Conservation (phyloP, 23 tunicate genomes). For the Trididemnum miniatum region DNA sequence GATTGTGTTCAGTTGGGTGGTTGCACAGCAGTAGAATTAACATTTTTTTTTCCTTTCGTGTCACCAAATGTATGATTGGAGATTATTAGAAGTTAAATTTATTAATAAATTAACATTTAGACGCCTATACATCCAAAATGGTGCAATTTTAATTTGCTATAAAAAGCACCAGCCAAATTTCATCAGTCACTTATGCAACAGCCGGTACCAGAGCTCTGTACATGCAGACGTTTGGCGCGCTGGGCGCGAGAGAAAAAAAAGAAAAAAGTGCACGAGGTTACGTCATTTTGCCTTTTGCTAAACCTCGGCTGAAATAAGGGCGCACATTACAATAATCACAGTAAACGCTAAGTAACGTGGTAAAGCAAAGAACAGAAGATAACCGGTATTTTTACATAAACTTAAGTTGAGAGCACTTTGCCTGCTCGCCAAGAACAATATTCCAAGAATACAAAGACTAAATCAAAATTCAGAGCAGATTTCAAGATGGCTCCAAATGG, state of each 20-base stretch:
- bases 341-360: background rate
- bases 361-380: background rate
- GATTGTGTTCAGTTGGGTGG: too few species aligned
- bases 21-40: too few species aligned
- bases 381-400: background rate
- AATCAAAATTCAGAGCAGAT: background rate
- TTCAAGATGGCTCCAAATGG: conserved; percentile 69
- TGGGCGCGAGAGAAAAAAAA: background rate
- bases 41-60: too few species aligned
- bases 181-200: too few species aligned
- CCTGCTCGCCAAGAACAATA: background rate
- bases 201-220: too few species aligned
- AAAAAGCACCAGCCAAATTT: too few species aligned
- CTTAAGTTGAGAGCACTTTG: background rate
- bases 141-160: too few species aligned
- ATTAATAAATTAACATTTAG: too few species aligned
- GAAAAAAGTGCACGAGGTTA: background rate
- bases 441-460: background rate
- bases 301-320: background rate
- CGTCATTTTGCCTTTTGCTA: conserved; percentile 2
- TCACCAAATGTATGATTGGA: too few species aligned
- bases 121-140: too few species aligned
- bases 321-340: background rate
- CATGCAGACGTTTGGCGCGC: too few species aligned
- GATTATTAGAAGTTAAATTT: too few species aligned